Percentiles rank a stretch among this genome's conserved stretches.
Conservation (phyloP, 2,888 invertebrate genomes). For the Lepidonotus clava region DNA sequence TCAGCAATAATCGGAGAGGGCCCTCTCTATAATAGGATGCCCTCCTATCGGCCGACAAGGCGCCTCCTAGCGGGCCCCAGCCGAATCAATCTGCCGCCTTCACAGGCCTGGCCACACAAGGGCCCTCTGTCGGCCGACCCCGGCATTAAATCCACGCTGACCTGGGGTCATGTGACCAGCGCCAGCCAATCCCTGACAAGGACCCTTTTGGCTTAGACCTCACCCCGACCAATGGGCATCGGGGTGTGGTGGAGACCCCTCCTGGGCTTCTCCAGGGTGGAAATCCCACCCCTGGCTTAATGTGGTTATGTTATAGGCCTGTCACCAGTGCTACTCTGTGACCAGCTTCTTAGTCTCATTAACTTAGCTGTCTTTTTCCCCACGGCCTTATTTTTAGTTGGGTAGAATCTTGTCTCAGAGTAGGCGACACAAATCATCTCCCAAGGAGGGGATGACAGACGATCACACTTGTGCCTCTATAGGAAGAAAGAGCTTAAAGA, state of each 20-base stretch:
- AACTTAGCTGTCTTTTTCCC: too few species aligned
- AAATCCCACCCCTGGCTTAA: too few species aligned
- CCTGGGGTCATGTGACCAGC: slow-evolving; percentile 10
- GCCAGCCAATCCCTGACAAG: slow-evolving; percentile 3
- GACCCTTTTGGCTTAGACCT: background rate
- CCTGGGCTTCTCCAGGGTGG: too few species aligned
- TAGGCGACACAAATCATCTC: too few species aligned
- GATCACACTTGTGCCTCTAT: too few species aligned
- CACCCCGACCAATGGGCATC: background rate
- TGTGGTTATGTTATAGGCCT: too few species aligned
- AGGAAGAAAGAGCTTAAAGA: too few species aligned
- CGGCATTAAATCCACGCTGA: background rate
- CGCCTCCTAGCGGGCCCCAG: background rate
- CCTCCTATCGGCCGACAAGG: background rate
- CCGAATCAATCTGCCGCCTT: slow-evolving; percentile 14
- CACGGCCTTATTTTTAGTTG: too few species aligned
- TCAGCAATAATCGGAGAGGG: background rate
- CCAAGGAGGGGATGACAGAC: too few species aligned
- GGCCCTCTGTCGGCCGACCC: background rate
- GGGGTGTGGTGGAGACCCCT: background rate
- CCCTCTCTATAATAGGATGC: slow-evolving; percentile 2
- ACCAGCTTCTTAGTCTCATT: too few species aligned
- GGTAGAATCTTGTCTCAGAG: too few species aligned
- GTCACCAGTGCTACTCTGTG: too few species aligned
- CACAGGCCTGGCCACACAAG: slow-evolving; percentile 2